phyloP scores from a whole-genome alignment of 1,140 invertebrate species.

The Apocrypta bakeri region DNA sequence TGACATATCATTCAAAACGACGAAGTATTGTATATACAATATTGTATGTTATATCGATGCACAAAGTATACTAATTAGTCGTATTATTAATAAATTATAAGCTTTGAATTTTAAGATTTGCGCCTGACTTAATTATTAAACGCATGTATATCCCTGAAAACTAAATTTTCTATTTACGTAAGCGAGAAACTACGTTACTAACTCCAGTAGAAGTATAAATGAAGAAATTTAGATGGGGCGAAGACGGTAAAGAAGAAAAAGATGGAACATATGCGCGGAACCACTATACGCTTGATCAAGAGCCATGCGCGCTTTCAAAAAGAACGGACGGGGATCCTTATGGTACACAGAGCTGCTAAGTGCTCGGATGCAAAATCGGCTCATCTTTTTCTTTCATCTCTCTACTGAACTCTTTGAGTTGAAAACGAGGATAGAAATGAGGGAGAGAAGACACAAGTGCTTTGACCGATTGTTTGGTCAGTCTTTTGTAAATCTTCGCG shows the following conservation, averaged over 20 bases:
- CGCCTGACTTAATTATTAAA: background rate
- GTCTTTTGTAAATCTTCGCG: conserved; percentile 39
- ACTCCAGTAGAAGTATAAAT: background rate
- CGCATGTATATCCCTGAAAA: background rate
- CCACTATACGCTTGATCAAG: background rate
- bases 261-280: background rate
- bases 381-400: background rate
- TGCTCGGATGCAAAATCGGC: conserved; percentile 6
- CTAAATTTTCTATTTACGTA: background rate
- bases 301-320: background rate
- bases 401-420: background rate
- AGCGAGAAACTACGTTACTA: background rate
- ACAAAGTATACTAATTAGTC: background rate
- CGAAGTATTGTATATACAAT: no score
- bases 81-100: background rate
- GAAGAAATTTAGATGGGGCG: background rate
- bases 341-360: background rate
- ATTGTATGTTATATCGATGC: no score
- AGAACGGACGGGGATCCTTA: background rate
- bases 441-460: background rate
- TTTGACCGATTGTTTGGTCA: conserved; percentile 33
- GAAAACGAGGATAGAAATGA: background rate
- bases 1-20: no score
- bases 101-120: background rate
- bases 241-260: background rate